phyloP scores from a whole-genome alignment of 2,888 invertebrate genomes.

The Hydriomena furcata region DNA sequence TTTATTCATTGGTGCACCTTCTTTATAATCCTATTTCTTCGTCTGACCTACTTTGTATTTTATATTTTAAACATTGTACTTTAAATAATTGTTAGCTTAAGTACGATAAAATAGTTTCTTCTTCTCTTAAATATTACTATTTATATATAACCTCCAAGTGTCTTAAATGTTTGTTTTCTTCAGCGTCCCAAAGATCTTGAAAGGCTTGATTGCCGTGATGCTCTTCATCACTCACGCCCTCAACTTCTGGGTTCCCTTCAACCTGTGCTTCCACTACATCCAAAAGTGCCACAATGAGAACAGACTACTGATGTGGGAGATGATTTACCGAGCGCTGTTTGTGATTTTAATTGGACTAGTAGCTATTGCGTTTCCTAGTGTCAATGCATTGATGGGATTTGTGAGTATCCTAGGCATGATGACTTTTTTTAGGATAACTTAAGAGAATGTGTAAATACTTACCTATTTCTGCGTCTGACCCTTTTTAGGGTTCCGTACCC shows the following conservation, averaged over 20 bases:
- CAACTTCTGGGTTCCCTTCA: slow-evolving; percentile 70
- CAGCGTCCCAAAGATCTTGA: slow-evolving; percentile 59
- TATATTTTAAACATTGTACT: background rate
- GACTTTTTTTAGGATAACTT: too few species aligned
- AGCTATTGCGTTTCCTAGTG: slow-evolving; percentile 60
- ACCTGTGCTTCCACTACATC: slow-evolving; percentile 58
- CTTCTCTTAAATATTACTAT: too few species aligned
- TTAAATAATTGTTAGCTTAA: background rate
- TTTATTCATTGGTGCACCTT: too few species aligned
- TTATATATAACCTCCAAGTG: too few species aligned
- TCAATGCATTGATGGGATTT: slow-evolving; percentile 66
- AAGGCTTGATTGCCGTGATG: slow-evolving; percentile 59
- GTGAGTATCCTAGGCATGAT: slow-evolving; percentile 66
- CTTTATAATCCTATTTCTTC: too few species aligned
- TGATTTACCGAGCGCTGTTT: slow-evolving; percentile 52
- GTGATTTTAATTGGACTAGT: slow-evolving; percentile 41
- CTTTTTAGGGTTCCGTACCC: too few species aligned
- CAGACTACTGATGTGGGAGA: slow-evolving; percentile 44
- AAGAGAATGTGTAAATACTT: too few species aligned
- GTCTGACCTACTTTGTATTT: too few species aligned
- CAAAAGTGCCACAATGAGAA: slow-evolving; percentile 35
- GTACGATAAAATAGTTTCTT: too few species aligned
- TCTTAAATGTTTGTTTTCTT: slow-evolving; percentile 3
- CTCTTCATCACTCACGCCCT: slow-evolving; percentile 65
- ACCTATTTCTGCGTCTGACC: too few species aligned